Percentiles rank a stretch among this genome's conserved stretches.
These are phyloP conservation scores for Achatina immaculata DNA, from an alignment of 1,140 invertebrate species.

Conservation along the genomic window DNA sequence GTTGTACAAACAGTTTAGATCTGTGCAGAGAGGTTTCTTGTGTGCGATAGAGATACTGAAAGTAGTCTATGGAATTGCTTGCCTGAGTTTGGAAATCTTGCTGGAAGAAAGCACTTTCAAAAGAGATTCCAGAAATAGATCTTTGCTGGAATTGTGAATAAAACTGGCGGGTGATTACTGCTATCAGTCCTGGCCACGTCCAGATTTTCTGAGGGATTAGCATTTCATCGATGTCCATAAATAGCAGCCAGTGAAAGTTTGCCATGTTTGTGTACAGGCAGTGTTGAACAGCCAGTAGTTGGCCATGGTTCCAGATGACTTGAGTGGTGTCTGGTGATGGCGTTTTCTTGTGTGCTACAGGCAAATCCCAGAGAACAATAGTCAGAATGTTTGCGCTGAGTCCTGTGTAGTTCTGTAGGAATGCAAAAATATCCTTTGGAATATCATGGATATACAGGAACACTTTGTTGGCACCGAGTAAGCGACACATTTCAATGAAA, in stretches of 20 bases:
- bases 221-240: constrained; percentile 70
- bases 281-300: constrained; percentile 66
- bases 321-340: constrained; percentile 4
- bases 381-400: constrained; percentile 45
- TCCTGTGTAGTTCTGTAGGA: constrained; percentile 57
- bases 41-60: constrained; percentile 55
- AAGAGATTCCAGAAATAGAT: constrained; percentile 54
- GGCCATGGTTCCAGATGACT: constrained; percentile 68
- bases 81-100: constrained; percentile 48
- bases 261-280: constrained; percentile 67
- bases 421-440: constrained; percentile 48
- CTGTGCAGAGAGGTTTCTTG: constrained; percentile 50
- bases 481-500: constrained; percentile 65
- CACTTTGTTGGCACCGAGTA: constrained; percentile 63
- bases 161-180: constrained; percentile 19
- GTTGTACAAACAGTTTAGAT: constrained; percentile 64
- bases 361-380: constrained; percentile 58
- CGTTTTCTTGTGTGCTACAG: constrained; percentile 33
- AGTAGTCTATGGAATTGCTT: constrained; percentile 44
- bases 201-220: constrained; percentile 57
- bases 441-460: constrained; percentile 62
- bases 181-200: constrained; percentile 50
- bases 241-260: constrained; percentile 61
- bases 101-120: constrained; percentile 68
- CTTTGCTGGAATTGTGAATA: neutral